Conservation (phyloP, 2,888 invertebrate genomes). For the Stegophylla sp. region DNA sequence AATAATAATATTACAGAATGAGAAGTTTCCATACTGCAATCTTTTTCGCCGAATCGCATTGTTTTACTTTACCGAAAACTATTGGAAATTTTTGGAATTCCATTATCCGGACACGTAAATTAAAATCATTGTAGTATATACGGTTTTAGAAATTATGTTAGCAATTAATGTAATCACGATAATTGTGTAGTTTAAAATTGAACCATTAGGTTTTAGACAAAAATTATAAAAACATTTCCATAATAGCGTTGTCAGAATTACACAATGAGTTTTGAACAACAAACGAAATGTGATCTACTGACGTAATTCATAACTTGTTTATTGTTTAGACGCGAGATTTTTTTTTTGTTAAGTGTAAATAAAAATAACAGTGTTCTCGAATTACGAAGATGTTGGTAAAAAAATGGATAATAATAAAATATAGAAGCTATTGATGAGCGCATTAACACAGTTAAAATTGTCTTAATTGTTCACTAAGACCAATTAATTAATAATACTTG, state of each 20-base stretch:
- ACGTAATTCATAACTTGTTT: neutral
- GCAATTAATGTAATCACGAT: constrained; percentile 3
- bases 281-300: neutral
- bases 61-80: neutral
- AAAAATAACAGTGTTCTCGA: too few species aligned
- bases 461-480: too few species aligned
- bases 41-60: too few species aligned
- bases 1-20: constrained; percentile 39
- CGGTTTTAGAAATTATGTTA: neutral
- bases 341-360: too few species aligned
- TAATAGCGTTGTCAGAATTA: neutral
- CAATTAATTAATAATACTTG: too few species aligned
- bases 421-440: too few species aligned
- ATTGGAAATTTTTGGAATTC: constrained; percentile 15
- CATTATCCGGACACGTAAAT: neutral
- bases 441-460: too few species aligned
- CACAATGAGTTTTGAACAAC: neutral
- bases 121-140: neutral
- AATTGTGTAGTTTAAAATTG: constrained; percentile 4
- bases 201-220: neutral
- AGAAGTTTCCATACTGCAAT: constrained; percentile 26
- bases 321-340: neutral
- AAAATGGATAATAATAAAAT: too few species aligned
- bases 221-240: neutral
- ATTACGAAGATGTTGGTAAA: too few species aligned